Evolutionary conservation across 53 echinoderm and acorn worm species (phyloP), one percentile per base, ranked within the genome.

Genomic region (Actinopyga echinites): DNA sequence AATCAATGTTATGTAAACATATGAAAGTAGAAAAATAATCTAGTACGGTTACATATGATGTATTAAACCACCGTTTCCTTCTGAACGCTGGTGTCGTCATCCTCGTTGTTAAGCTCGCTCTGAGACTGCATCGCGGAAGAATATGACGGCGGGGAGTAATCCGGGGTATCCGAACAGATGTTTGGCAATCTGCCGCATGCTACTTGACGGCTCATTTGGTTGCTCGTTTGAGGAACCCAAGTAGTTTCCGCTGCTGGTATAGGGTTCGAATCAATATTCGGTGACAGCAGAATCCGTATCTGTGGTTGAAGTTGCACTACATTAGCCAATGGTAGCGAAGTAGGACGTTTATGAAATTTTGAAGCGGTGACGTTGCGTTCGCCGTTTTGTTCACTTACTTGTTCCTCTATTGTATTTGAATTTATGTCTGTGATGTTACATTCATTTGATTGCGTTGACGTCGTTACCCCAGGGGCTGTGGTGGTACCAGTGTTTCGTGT

Each of bases 241-340:
- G 81, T 80, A 37, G 81, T 80, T 80, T 80, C 81, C 24, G 81
- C 81, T 21, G 81, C 60, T 2, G 81, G 81, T 59, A 80, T 62
- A 42, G 81, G 81, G 60, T 61, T 59, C 36, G 81, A 61, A 62
- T 80, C 81, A 24, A 80, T 80, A 80, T 80, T 80, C 11, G 81
- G 81, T 20, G 81, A 80, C 25, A 80, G 33, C 37, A 80, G 30
- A 32, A 80, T 80, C n/a, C 81, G 38, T 37, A 80, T 62, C 60
- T 62, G 60, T 80, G 81, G 81, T 30, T 78, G 78, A 30, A 78
- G n/a, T 24, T 62, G 81, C 10, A 61, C 77, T 32, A 77, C 81
- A 38, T 35, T 80, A n/a, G 81, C 36, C 43, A 89, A 42, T 17
- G 89, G 89, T 69, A 89, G 43, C 5, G 89, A 89, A 20, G 89